A percentile compares a stretch with the other conserved stretches of the same genome.
Conservation (phyloP, 2,797 vertebrate species). For the Enteromius paludinosus region DNA sequence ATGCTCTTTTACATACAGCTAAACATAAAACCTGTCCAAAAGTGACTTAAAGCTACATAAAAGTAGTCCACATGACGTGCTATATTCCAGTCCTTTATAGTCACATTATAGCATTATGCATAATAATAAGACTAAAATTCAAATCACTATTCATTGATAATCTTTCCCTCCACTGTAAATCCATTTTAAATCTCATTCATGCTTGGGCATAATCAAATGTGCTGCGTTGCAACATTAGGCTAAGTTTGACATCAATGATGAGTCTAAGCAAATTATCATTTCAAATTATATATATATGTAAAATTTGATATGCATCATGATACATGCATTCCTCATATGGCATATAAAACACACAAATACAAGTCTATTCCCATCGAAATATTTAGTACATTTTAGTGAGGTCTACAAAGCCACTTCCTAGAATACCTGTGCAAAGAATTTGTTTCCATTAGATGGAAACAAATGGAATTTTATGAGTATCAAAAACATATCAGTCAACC, state of each 20-base stretch:
- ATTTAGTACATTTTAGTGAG: background rate
- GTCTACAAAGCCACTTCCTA: background rate
- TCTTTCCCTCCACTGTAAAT: background rate
- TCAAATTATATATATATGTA: no score
- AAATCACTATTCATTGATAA: background rate
- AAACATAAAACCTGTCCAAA: background rate
- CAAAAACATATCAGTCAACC: background rate
- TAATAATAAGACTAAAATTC: background rate
- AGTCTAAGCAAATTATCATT: background rate
- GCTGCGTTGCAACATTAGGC: background rate
- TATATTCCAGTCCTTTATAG: background rate
- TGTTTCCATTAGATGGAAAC: background rate
- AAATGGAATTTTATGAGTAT: background rate
- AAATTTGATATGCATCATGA: background rate
- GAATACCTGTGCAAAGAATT: background rate
- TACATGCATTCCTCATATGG: background rate
- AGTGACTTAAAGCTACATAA: background rate
- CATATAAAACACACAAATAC: background rate
- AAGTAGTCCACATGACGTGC: background rate
- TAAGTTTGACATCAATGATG: background rate
- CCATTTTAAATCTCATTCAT: background rate
- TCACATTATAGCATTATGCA: background rate
- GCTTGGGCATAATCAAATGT: background rate
- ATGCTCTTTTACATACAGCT: background rate
- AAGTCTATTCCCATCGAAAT: background rate